Conservation (phyloP, 1,140 invertebrate genomes). For the Goniozus legneri region DNA sequence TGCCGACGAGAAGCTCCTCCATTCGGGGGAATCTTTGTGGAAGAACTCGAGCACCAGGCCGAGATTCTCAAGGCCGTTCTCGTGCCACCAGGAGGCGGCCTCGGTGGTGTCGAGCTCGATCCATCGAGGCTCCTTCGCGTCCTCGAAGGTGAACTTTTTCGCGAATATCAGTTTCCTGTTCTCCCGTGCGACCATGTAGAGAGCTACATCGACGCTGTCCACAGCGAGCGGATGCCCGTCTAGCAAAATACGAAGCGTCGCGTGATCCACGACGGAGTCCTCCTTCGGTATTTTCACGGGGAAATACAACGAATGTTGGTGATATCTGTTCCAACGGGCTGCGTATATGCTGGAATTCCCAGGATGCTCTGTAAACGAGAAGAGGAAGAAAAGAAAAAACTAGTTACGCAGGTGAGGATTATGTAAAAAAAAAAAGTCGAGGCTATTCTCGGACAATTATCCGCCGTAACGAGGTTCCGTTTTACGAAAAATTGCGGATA, state of each 20-base stretch:
- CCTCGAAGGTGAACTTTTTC: conserved; percentile 3
- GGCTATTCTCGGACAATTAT: too few relatives aligned
- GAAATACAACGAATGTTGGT: conserved; percentile 26
- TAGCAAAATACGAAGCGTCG: conserved; percentile 30
- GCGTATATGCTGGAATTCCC: too few relatives aligned
- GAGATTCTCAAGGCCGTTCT: conserved; percentile 43
- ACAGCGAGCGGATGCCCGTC: not conserved
- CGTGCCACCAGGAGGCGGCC: conserved; percentile 53
- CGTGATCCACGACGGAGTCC: conserved; percentile 29
- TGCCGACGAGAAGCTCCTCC: conserved; percentile 36
- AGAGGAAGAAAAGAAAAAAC: conserved; percentile 21
- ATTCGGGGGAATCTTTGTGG: conserved; percentile 36
- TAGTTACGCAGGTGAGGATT: too few relatives aligned
- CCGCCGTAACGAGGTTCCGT: too few relatives aligned
- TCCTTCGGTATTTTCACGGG: conserved; percentile 32
- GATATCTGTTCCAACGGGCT: too few relatives aligned
- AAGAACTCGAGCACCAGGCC: conserved; percentile 54
- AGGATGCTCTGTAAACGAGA: conserved; percentile 40
- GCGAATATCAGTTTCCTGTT: conserved; percentile 2
- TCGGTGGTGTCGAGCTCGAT: conserved; percentile 58
- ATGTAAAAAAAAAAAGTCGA: too few relatives aligned
- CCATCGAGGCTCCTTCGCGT: conserved; percentile 40
- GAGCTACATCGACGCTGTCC: not conserved
- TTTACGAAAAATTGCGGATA: too few relatives aligned
- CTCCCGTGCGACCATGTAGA: not conserved